Evolutionary conservation across 2,113 vertebrate genomes (phyloP).

Genomic region (Arvicanthis niloticus): DNA sequence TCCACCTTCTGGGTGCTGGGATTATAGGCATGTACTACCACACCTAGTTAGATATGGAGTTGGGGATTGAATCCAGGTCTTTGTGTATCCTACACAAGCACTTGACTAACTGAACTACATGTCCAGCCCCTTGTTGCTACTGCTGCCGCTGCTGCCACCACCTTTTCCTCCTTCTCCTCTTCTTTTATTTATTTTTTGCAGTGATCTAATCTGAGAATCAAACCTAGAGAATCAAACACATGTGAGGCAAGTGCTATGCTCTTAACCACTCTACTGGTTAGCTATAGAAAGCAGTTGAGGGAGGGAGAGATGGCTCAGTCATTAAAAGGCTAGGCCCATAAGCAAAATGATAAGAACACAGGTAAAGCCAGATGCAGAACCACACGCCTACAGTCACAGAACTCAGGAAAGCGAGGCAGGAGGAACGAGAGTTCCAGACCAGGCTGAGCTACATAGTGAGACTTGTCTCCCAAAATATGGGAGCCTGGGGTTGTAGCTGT

Average conservation of each 20-base stretch:
- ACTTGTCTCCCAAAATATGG: neutral
- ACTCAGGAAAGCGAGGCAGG: neutral
- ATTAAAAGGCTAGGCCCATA: neutral
- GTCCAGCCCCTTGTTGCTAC: neutral
- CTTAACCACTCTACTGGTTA: slow-evolving; percentile 7
- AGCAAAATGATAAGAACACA: neutral
- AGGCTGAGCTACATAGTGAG: neutral
- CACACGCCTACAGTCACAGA: neutral
- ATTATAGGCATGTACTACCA: neutral
- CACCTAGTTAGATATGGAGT: too few relatives aligned
- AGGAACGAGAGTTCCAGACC: neutral
- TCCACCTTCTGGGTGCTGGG: neutral
- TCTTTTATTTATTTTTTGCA: neutral
- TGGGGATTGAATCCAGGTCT: neutral
- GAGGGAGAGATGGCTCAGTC: neutral
- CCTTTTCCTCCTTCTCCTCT: neutral
- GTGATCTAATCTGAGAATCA: neutral
- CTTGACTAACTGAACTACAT: neutral
- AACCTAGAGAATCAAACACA: neutral
- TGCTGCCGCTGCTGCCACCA: neutral
- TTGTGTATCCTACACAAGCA: neutral
- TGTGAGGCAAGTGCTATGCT: neutral
- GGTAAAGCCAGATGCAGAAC: neutral
- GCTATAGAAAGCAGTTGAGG: neutral
- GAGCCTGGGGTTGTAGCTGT: neutral